These are phyloP conservation scores for Ianthella basta DNA, from an alignment of 37 sponge, comb jelly and placozoan species.

Conservation along the genomic window DNA sequence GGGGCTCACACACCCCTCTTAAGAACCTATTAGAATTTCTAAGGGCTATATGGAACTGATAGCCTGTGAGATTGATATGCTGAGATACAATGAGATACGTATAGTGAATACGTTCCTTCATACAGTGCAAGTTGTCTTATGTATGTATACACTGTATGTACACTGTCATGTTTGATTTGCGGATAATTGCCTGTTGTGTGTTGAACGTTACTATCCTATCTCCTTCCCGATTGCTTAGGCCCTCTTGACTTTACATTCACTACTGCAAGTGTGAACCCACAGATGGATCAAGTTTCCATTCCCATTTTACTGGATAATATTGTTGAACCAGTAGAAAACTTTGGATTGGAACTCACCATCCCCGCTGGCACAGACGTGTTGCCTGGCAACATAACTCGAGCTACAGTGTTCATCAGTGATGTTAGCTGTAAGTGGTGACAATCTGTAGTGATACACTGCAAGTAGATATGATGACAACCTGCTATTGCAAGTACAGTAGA, in stretches of 20 bases:
- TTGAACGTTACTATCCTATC: background rate
- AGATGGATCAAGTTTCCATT: background rate
- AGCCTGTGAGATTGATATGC: too few relatives aligned
- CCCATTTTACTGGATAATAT: background rate
- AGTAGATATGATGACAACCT: too few relatives aligned
- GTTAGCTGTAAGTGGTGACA: background rate
- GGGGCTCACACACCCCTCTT: too few relatives aligned
- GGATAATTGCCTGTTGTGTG: too few relatives aligned
- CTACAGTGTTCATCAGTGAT: constrained; percentile 10
- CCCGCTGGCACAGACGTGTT: background rate
- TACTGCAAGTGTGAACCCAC: background rate
- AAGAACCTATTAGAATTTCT: too few relatives aligned
- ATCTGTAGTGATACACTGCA: too few relatives aligned
- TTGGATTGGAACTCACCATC: background rate
- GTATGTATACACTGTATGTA: too few relatives aligned
- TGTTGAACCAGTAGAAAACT: background rate
- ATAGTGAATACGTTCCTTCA: background rate
- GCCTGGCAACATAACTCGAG: background rate
- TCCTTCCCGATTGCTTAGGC: background rate
- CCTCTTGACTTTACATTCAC: background rate
- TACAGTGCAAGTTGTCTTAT: background rate
- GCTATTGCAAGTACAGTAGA: too few relatives aligned
- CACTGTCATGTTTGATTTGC: too few relatives aligned
- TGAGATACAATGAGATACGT: too few relatives aligned
- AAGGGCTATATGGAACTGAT: too few relatives aligned